Base-by-base conservation (phyloP, 2,888 invertebrate species). In the Lydus trimaculatus region DNA sequence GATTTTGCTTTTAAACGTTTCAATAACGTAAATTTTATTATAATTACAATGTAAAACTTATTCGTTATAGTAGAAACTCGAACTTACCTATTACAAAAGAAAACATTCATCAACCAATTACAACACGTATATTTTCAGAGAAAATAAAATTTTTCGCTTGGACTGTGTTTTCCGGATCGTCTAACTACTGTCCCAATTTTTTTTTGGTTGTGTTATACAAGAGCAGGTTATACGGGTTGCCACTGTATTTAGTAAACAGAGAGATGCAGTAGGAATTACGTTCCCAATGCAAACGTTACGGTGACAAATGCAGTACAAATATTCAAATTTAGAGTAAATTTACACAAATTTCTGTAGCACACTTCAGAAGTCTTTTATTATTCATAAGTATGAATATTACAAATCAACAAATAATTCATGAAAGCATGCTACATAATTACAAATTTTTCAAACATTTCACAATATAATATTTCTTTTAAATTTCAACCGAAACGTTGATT, bases 281-380 rank as follows among this genome's bases (percentile, higher is more conserved):
- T 36, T 4, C 36, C 13, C 4, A 15, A 36, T 15, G 15, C 13
- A 36, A 36, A 43, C 17, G 17, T 17, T 43, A 43, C n/a, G 1
- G 43, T 43, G 17, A 43, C n/a, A 43, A 63, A 28, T 28, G 25
- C 36, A 2, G 17, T 8, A 23, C 31, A 52, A 20, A 43, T 52
- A 52, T 25, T 28, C 25, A 48, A 52, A 63, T 63, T 52, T 59
- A 59, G 31, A 31, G 59, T 31, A 13, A n/a, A 31, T 52, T 63
- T 63, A 48, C 63, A 43, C 63, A 36, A 36, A 36, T 43, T 43
- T 43, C 17, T 43, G 17, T 1, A 33, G 33, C 2, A 17, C 7
- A 43, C 17, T 17, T 17, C 17, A 7, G n/a, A 43, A 43, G 1
- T 9, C 33, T n/a, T n/a, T 6, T 36, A 36, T 15, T 43, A 43